Evolutionary conservation across 92 coral and sea anemone genomes (phyloP).

Genomic region (Epizoanthus scotinus): DNA sequence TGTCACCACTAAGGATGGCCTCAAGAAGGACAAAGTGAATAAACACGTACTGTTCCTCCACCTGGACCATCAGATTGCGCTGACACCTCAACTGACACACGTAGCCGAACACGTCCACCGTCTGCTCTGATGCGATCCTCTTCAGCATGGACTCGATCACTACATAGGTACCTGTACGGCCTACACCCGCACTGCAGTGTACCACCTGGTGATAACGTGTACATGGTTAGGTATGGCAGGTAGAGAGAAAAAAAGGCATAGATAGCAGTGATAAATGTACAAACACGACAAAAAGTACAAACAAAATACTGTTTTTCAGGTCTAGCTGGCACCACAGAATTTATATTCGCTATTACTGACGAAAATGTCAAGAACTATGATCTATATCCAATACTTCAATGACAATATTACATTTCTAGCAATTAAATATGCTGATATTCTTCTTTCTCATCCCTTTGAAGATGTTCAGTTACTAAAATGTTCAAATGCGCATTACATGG

Average conservation of each 20-base stretch:
- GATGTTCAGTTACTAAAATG: no score
- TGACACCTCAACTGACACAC: conserved; percentile 76
- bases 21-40: conserved; percentile 87
- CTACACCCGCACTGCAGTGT: conserved; percentile 97
- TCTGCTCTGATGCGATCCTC: conserved; percentile 75
- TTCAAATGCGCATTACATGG: no score
- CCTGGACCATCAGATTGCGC: conserved; percentile 93
- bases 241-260: background rate
- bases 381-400: no score
- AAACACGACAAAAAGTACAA: no score
- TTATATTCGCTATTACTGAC: no score
- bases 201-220: conserved; percentile 63
- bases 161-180: conserved; percentile 90
- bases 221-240: background rate
- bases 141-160: conserved; percentile 85
- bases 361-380: no score
- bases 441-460: no score
- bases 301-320: no score
- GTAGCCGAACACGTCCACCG: conserved; percentile 81
- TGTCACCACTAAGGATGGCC: conserved; percentile 86
- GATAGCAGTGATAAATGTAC: no score
- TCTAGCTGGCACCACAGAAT: no score
- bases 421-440: no score
- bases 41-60: conserved; percentile 88
- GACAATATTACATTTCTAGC: no score